Conservation (phyloP, 2,113 vertebrate genomes). For the Campylorhamphus procurvoides region DNA sequence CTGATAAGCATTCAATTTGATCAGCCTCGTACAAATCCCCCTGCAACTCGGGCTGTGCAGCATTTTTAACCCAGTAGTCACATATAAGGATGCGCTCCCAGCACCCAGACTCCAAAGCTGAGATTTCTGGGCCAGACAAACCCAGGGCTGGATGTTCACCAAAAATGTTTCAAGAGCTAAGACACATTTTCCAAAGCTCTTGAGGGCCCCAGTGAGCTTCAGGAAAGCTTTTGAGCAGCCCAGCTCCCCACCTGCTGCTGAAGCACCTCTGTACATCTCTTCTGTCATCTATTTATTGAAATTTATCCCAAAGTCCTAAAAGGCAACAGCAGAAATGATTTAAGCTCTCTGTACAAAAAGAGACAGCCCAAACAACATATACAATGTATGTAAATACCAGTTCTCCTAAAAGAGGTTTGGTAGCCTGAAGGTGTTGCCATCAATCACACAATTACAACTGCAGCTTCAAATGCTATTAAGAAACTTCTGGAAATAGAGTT, state of each 20-base stretch:
- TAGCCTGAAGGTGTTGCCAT: neutral
- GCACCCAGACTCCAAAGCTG: neutral
- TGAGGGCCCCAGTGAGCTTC: neutral
- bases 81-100: fast-evolving
- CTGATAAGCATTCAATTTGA: neutral
- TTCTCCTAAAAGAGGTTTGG: neutral
- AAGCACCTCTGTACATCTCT: neutral
- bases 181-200: neutral
- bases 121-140: neutral
- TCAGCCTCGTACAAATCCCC: neutral
- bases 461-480: neutral
- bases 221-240: neutral
- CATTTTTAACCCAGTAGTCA: neutral
- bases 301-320: neutral
- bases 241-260: fast-evolving
- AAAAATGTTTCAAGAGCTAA: neutral
- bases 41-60: neutral
- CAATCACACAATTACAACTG: neutral
- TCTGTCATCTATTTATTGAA: neutral
- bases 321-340: neutral
- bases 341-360: neutral
- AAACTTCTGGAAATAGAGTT: neutral
- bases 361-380: neutral
- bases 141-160: neutral
- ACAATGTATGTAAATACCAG: neutral